Evolutionary conservation across 2,113 vertebrate species (phyloP), one percentile per base, ranked within the genome.

Genomic region (Calonectris borealis): DNA sequence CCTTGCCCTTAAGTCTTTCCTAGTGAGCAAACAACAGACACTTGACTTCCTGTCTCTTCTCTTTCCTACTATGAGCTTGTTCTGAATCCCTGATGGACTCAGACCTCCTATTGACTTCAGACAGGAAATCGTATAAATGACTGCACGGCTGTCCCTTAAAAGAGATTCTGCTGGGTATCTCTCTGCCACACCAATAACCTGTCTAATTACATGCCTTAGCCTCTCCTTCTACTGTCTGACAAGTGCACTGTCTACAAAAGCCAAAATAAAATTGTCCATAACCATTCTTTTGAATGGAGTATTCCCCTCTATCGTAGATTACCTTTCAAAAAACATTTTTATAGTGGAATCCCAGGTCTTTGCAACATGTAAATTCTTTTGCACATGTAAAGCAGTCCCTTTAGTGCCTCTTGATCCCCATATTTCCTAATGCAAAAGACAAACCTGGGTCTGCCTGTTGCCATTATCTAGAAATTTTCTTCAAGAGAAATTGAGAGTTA

Each of bases 1-100:
- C 44, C 48, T 83, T 95, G 89, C 73, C 93, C 86, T 89, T 68
- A 72, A 46, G 69, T 82, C 77, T 78, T 93, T 55, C 73, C 40
- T 29, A 64, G 72, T 65, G 89, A 91, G 81, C 81, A 91, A 89
- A 89, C 55, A 94, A 61, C 79, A 83, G 69, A 89, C 65, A 65
- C 65, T 96, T 96, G 69, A 89, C 93, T 93, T 94, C 65, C 69
- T 69, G 58, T 62, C 76, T 83, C 54, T 81, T 72, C 60, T 73
- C n/a, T 90, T 85, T 80, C 34, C n/a, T 58, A 11, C 61, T 62
- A 73, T 16, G 42, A 93, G 54, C 20, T 95, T 92, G 22, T 92
- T 93, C 85, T 66, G 70, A 90, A 86, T 90, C 55, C 49, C 71
- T 86, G 42, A 73, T 29, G 52, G 62, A 68, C 52, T 85, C 54